Base-by-base conservation (phyloP, 1,140 invertebrate species). In the Aphaenogaster ashmeadi region DNA sequence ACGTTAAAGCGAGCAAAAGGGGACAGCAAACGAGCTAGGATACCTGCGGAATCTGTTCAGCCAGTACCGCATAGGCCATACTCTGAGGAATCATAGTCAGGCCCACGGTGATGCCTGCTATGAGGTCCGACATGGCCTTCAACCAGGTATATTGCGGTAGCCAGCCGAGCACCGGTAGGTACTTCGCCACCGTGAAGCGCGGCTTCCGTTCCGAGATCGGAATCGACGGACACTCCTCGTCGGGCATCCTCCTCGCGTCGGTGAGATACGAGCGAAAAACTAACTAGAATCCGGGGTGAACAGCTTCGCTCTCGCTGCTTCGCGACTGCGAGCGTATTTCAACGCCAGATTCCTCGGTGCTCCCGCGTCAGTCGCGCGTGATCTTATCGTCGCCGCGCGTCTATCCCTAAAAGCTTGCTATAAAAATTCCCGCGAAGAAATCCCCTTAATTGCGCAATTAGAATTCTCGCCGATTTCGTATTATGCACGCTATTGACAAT, bases 71-170 rank as follows among this genome's bases (percentile, higher is more conserved):
- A 93, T 98, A 98, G 7, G 98, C 98, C 54, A 98, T 97, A 89
- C 97, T 98, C 94, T 98, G 98, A 1, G 98, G 98, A 67, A 98
- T 98, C 89, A 98, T 96, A 0, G 97, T 98, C 7, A 98, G 94
- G 2, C 98, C 98, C 21, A 98, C 94, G 1, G 98, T 98, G 54
- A 98, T 94, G 52, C 98, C 98, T 6, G 98, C 98, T 80, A 98
- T 96, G 9, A 97, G 83, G 95, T 98, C 97, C 4, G 97, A 96
- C 8, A 97, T 90, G 0, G 96, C 97, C 47, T 96, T 94, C 58
- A 96, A 94, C 66, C 96, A 96, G 52, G 95, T 96, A 91, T 98
- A 98, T 33, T 93, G 94, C 2, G 96, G 96, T 69, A 97, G 94
- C 97, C 97, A 98, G 80, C 94, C 94, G 74, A 97, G 88, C 58